Conservation (phyloP, 53 echinoderm and acorn worm species). For the Arbacia lixula region DNA sequence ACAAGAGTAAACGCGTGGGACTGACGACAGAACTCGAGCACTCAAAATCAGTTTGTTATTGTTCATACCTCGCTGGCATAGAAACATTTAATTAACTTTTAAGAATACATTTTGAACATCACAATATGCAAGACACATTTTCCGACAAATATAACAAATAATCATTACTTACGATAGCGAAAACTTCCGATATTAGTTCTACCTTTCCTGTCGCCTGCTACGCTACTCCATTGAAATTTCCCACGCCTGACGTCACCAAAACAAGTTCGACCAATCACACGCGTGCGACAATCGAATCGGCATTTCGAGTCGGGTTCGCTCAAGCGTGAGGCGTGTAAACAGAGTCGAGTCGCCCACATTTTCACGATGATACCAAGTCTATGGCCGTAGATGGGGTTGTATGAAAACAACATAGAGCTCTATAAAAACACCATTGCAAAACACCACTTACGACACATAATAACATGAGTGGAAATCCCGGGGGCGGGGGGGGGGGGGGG, state of each 20-base stretch:
- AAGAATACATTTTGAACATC: too few species aligned
- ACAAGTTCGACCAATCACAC: constrained; percentile 48
- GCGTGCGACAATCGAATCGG: background rate
- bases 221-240: constrained; percentile 50
- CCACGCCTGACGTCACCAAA: constrained; percentile 51
- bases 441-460: too few species aligned
- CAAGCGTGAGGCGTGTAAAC: constrained; percentile 29
- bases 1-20: too few species aligned
- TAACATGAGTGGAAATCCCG: background rate
- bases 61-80: too few species aligned
- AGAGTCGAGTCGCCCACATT: background rate
- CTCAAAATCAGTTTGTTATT: too few species aligned
- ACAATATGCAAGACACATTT: too few species aligned
- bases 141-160: too few species aligned
- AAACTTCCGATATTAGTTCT: too few species aligned
- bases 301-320: constrained; percentile 10
- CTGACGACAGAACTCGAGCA: too few species aligned
- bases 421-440: background rate
- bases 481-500: background rate
- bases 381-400: background rate
- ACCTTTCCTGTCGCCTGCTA: too few species aligned
- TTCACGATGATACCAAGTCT: background rate
- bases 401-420: background rate
- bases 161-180: too few species aligned
- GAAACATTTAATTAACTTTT: too few species aligned